Percentiles rank a stretch among this genome's conserved stretches.
Evolutionary conservation across 1,140 invertebrate species (phyloP).

Genomic region (Megalonaias nervosa): DNA sequence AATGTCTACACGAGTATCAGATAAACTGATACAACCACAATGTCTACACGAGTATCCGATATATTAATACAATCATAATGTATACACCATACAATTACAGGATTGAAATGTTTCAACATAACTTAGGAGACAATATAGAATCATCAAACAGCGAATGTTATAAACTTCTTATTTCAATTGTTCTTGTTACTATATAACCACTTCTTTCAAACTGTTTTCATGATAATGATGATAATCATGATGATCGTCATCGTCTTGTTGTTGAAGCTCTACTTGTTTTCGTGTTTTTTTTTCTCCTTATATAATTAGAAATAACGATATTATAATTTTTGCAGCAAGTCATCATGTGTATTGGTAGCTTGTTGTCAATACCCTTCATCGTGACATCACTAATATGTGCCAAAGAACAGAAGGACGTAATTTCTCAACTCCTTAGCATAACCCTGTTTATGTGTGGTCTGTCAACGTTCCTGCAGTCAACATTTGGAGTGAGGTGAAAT

Average conservation of each 20-base stretch:
- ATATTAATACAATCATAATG: too few species aligned
- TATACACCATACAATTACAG: too few species aligned
- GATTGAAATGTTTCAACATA: too few species aligned
- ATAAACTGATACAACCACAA: too few species aligned
- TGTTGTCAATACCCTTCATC: conserved; percentile 57
- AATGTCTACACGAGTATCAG: too few species aligned
- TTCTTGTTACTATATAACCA: background rate
- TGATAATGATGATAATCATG: too few species aligned
- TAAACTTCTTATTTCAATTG: background rate
- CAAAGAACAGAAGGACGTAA: conserved; percentile 69
- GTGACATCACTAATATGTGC: conserved; percentile 50
- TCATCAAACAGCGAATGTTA: too few species aligned
- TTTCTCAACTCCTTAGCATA: conserved; percentile 51
- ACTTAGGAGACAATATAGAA: too few species aligned
- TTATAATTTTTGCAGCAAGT: conserved; percentile 77
- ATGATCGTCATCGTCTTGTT: background rate
- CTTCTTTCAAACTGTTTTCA: background rate
- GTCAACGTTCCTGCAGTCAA: conserved; percentile 85
- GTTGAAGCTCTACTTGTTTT: background rate
- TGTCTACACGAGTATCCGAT: too few species aligned
- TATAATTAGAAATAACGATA: conserved; percentile 70
- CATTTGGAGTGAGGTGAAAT: conserved; percentile 82
- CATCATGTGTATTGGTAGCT: conserved; percentile 49
- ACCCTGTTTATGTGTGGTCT: conserved; percentile 75
- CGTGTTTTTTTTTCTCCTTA: background rate